A percentile compares a stretch with the other conserved stretches of the same genome.
Conservation (phyloP, 2,888 invertebrate species). For the Bimastos eiseni region DNA sequence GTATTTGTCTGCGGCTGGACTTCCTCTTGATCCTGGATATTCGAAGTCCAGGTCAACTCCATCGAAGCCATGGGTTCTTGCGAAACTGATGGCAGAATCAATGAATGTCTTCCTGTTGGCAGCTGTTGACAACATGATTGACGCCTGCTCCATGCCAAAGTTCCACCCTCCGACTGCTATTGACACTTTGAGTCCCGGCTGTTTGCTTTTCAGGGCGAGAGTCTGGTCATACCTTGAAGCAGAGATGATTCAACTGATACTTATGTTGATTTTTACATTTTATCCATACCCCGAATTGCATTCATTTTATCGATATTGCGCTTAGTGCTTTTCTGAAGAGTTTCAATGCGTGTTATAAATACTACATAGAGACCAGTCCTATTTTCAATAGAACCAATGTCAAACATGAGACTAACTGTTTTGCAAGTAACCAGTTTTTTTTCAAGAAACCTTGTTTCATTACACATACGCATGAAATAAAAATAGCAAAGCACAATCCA, state of each 20-base stretch:
- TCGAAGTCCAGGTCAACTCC: slow-evolving; percentile 93
- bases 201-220: slow-evolving; percentile 26
- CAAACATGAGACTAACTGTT: no score
- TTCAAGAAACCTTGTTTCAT: no score
- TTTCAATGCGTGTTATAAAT: no score
- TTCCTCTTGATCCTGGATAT: slow-evolving; percentile 70
- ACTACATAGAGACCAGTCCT: no score
- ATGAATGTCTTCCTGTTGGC: slow-evolving; percentile 51
- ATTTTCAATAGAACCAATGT: no score
- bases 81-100: slow-evolving; percentile 47
- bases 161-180: slow-evolving; percentile 80
- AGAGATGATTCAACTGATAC: neutral
- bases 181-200: slow-evolving; percentile 75
- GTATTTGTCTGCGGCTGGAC: slow-evolving; percentile 53
- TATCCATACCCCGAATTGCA: no score
- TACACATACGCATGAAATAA: no score
- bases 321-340: no score
- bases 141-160: slow-evolving; percentile 32
- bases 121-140: slow-evolving; percentile 49
- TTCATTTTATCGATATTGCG: no score
- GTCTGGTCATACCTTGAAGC: neutral
- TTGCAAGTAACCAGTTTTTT: no score
- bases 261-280: no score
- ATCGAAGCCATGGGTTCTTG: slow-evolving; percentile 69
- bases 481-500: no score